A percentile compares a stretch with the other conserved stretches of the same genome.
These are phyloP conservation scores for Thymelicus acteon DNA, from an alignment of 2,888 invertebrate species.

Conservation along the genomic window DNA sequence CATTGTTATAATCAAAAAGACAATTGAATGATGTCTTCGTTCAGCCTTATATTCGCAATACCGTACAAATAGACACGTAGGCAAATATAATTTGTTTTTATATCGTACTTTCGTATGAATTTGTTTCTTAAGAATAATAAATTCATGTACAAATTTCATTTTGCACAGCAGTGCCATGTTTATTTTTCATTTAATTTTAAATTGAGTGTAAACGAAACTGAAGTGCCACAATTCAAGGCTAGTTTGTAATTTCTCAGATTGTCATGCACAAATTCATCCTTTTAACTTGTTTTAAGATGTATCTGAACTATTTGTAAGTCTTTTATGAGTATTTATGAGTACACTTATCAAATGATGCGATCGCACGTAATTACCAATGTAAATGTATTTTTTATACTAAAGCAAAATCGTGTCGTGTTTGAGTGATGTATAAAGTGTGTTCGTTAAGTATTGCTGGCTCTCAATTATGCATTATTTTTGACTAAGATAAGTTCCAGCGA, in stretches of 20 bases:
- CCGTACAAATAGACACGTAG: no score
- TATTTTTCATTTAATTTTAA: constrained; percentile 1
- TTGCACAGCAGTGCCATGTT: constrained; percentile 5
- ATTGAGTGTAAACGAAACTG: constrained; percentile 31
- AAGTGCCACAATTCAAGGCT: constrained; percentile 44
- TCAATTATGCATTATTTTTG: constrained; percentile 43
- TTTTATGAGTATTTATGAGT: constrained; percentile 39
- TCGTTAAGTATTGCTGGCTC: constrained; percentile 47
- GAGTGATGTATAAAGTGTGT: constrained; percentile 56
- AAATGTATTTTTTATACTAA: constrained; percentile 48
- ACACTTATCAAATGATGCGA: constrained; percentile 44
- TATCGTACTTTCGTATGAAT: no score
- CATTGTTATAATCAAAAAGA: no score
- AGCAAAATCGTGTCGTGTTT: constrained; percentile 49
- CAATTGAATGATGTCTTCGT: no score
- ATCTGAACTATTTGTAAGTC: constrained; percentile 40
- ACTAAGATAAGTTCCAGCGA: constrained; percentile 61
- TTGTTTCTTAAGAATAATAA: no score
- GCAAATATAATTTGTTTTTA: no score
- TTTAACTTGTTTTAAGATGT: constrained; percentile 39
- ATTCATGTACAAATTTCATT: background rate
- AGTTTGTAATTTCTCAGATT: constrained; percentile 36
- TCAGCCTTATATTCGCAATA: no score
- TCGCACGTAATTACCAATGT: constrained; percentile 44
- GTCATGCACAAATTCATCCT: constrained; percentile 42